phyloP scores from a whole-genome alignment of 1,140 invertebrate species.

The Procambarus virginalis region DNA sequence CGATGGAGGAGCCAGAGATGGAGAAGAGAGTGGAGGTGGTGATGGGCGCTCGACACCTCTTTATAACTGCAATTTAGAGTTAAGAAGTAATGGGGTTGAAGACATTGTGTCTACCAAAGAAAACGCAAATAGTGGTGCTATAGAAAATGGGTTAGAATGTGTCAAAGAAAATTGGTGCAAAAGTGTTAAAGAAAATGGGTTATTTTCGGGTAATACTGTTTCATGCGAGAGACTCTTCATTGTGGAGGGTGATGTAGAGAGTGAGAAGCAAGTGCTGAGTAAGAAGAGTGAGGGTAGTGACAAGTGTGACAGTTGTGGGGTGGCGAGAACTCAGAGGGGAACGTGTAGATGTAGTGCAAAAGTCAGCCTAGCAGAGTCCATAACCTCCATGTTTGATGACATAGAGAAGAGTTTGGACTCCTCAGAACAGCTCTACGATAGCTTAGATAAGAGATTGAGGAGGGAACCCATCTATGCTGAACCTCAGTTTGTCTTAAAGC shows the following conservation, averaged over 20 bases:
- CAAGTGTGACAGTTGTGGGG: slow-evolving; percentile 39
- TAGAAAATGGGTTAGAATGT: slow-evolving; percentile 28
- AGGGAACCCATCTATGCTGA: slow-evolving; percentile 36
- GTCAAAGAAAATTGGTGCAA: background rate
- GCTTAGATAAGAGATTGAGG: slow-evolving; percentile 9
- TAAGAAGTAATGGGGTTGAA: slow-evolving; percentile 9
- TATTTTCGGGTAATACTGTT: background rate
- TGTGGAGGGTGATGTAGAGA: slow-evolving; percentile 13
- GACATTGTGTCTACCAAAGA: slow-evolving; percentile 32
- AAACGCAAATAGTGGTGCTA: slow-evolving; percentile 46
- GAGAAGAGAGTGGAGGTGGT: slow-evolving; percentile 14
- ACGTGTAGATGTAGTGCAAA: slow-evolving; percentile 36
- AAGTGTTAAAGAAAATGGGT: slow-evolving; percentile 22
- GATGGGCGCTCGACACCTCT: background rate
- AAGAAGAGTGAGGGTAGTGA: too few relatives aligned
- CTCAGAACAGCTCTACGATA: background rate
- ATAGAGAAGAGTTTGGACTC: slow-evolving; percentile 29
- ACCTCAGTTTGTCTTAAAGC: slow-evolving; percentile 29
- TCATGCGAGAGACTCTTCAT: slow-evolving; percentile 15
- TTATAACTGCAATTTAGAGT: slow-evolving; percentile 22
- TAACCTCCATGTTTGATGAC: slow-evolving; percentile 34
- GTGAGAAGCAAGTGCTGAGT: slow-evolving; percentile 7
- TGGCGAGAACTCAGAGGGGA: background rate
- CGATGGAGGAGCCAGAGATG: background rate
- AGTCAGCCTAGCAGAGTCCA: slow-evolving; percentile 24